Evolutionary conservation across 2,888 invertebrate genomes (phyloP).

Genomic region (Hemistola chrysoprasaria): DNA sequence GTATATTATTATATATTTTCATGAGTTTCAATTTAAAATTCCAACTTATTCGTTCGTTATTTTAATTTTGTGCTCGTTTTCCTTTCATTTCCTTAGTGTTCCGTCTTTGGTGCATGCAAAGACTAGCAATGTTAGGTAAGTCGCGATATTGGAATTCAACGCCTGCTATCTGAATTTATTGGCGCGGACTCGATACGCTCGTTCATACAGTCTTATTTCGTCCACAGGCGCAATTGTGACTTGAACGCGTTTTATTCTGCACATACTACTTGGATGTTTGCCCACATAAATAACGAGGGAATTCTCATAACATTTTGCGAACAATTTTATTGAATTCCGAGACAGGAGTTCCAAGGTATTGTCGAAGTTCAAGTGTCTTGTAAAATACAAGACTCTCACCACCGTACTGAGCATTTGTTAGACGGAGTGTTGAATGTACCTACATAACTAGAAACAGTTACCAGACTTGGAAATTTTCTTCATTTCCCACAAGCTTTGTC

Average conservation of each 20-base stretch:
- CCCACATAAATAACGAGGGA: conserved; percentile 1
- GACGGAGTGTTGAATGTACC: conserved; percentile 33
- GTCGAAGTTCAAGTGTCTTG: background rate
- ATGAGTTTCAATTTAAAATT: no score
- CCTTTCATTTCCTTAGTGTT: no score
- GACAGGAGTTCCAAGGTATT: conserved; percentile 1
- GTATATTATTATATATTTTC: no score
- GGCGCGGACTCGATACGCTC: conserved; percentile 24
- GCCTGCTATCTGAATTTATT: conserved; percentile 49
- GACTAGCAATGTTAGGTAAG: conserved; percentile 32
- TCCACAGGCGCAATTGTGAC: conserved; percentile 11
- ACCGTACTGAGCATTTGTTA: conserved; percentile 29
- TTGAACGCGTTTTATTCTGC: conserved; percentile 4
- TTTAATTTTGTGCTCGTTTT: no score
- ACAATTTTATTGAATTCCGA: conserved; percentile 7
- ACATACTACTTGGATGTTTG: conserved; percentile 4
- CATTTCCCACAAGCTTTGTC: conserved; percentile 49
- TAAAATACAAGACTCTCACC: conserved; percentile 1
- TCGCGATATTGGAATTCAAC: conserved; percentile 51
- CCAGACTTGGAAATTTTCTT: conserved; percentile 47
- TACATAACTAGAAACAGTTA: conserved; percentile 41
- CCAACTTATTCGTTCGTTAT: no score
- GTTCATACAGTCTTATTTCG: conserved; percentile 19
- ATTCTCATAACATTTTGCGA: conserved; percentile 1
- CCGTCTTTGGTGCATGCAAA: conserved; percentile 34